Evolutionary conservation across 2,888 invertebrate genomes (phyloP).

Genomic region (Blera fallax): DNA sequence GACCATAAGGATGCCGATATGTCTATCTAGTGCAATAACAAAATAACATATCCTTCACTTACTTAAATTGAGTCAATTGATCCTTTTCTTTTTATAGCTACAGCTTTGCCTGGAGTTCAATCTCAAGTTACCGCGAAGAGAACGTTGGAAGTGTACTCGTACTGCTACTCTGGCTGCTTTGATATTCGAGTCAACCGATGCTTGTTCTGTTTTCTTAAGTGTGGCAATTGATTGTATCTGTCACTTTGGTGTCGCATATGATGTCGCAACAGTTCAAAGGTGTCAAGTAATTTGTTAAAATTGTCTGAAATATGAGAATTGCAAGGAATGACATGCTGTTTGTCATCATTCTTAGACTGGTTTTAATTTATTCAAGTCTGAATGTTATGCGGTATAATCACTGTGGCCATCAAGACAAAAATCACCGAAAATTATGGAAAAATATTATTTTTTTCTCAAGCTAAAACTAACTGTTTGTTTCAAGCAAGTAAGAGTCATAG

Average conservation of each 20-base stretch:
- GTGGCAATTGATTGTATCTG: conserved; percentile 68
- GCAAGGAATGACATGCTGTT: conserved; percentile 7
- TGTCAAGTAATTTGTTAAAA: conserved; percentile 67
- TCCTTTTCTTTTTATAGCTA: conserved; percentile 52
- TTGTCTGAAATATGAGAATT: conserved; percentile 33
- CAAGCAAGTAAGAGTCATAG: too few species aligned
- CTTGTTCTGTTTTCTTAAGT: conserved; percentile 64
- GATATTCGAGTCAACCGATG: conserved; percentile 60
- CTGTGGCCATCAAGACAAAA: too few species aligned
- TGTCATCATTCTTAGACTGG: conserved; percentile 7
- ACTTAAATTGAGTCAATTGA: conserved; percentile 4
- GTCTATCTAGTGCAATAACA: conserved; percentile 24
- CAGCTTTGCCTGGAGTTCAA: conserved; percentile 21
- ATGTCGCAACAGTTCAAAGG: conserved; percentile 72
- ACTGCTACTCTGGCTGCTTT: conserved; percentile 30
- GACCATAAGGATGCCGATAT: conserved; percentile 58
- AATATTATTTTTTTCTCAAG: too few species aligned
- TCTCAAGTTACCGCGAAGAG: conserved; percentile 32
- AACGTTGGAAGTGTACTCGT: neutral
- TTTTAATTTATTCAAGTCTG: neutral
- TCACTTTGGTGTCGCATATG: conserved; percentile 62
- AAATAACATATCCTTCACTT: conserved; percentile 5
- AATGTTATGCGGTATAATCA: neutral
- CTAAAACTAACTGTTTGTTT: too few species aligned
- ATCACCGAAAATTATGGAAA: neutral